phyloP scores from a whole-genome alignment of 2,797 vertebrate genomes.

The Nyctalus aviator region DNA sequence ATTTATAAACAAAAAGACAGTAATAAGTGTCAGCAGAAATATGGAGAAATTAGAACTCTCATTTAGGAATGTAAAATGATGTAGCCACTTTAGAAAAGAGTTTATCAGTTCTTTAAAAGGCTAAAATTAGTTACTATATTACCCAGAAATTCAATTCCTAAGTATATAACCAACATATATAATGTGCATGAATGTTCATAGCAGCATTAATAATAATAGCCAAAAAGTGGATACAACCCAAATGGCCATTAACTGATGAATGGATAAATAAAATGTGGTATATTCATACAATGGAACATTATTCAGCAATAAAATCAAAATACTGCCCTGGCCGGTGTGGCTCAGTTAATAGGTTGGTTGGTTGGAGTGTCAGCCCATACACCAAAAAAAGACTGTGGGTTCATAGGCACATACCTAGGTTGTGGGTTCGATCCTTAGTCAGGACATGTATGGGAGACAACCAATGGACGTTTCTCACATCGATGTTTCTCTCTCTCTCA shows the following conservation, averaged over 20 bases:
- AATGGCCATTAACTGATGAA: neutral
- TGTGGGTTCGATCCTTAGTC: neutral
- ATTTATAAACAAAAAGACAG: neutral
- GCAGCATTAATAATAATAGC: neutral
- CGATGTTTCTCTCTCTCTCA: neutral
- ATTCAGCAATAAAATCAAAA: neutral
- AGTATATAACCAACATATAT: neutral
- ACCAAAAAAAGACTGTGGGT: neutral
- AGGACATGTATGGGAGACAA: neutral
- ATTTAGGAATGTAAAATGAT: neutral
- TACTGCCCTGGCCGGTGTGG: neutral
- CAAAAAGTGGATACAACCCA: slow-evolving; percentile 26
- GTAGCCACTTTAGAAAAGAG: neutral
- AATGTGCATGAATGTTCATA: neutral
- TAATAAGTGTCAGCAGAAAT: neutral
- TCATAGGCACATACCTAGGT: neutral
- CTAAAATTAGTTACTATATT: neutral
- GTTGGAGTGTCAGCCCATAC: neutral
- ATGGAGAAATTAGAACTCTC: neutral
- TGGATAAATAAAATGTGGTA: neutral
- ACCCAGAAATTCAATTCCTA: neutral
- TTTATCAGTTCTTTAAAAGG: slow-evolving; percentile 4
- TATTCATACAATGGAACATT: neutral
- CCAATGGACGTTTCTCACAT: neutral
- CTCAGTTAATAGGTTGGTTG: neutral